Percentiles rank a stretch among this genome's conserved stretches.
Evolutionary conservation across 2,888 invertebrate species (phyloP).

Genomic region (Tipula lateralis): DNA sequence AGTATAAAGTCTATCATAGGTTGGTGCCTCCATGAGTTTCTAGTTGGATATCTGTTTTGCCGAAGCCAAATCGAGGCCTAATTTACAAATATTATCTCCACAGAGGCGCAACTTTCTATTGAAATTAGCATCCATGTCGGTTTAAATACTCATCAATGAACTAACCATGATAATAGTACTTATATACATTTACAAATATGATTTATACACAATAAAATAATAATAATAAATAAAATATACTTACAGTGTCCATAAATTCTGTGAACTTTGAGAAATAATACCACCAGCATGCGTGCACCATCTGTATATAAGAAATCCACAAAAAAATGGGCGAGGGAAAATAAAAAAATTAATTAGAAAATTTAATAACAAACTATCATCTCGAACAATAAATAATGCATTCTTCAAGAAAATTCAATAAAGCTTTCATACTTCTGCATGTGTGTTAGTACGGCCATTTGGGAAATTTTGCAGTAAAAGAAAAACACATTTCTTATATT

Average conservation of each 20-base stretch:
- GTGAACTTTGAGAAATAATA: constrained; percentile 95
- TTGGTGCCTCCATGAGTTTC: too few species aligned
- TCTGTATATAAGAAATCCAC: constrained; percentile 60
- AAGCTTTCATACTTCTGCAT: not conserved
- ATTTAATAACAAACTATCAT: constrained; percentile 34
- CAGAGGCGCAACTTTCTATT: too few species aligned
- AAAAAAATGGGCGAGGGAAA: not conserved
- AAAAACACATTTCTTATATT: not conserved
- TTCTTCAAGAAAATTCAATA: constrained; percentile 4
- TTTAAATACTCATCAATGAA: too few species aligned
- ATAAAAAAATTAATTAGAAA: constrained; percentile 33
- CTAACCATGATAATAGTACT: too few species aligned
- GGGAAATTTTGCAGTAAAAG: not conserved
- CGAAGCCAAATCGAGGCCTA: too few species aligned
- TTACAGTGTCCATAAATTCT: constrained; percentile 93
- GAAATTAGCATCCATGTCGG: too few species aligned
- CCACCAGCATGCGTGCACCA: constrained; percentile 93
- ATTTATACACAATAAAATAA: too few species aligned
- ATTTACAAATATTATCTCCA: too few species aligned
- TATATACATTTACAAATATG: too few species aligned
- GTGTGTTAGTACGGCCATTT: not conserved
- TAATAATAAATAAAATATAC: constrained; percentile 45
- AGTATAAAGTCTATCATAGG: too few species aligned
- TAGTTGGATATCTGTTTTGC: too few species aligned
- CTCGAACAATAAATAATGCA: not conserved